Evolutionary conservation across 2,888 invertebrate genomes (phyloP), one percentile per base, ranked within the genome.

Genomic region (Eupithecia centaureata): DNA sequence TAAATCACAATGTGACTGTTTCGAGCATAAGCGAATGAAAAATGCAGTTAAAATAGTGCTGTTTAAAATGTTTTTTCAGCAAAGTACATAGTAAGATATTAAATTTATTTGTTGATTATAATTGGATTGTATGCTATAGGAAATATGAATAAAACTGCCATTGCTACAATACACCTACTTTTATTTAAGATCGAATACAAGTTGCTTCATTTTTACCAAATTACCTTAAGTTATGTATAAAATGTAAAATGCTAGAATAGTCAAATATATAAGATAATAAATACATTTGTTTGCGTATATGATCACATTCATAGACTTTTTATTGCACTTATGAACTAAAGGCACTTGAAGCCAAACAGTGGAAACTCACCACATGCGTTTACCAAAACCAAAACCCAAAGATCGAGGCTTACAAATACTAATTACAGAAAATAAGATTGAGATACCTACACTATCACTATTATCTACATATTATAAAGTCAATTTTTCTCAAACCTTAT

Each of bases 291-390:
- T 81, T 74, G 76, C 80, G 81, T 90, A 90, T 86, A 90, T 86
- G 87, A 92, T 92, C 92, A 92, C 92, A 91, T 89, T 86, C 79
- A 86, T 80, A 87, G 87, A 89, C 86, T 89, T 83, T 80, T 79
- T 86, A 87, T 88, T 86, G 85, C 82, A 82, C 84, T 87, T 89
- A 89, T 22, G 42, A 79, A 73, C 86, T 89, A 90, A 67, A 85
- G 90, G 88, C 91, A 86, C 84, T 83, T 82, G 78, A 77, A 47
- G 74, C 76, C 78, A 85, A 84, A 61, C 70, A 86, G 91, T 86
- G 90, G 82, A 92, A 92, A 89, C 92, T 85, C 92, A 92, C 92
- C 92, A 92, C 92, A 92, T 92, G 91, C 92, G 79, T 82, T 81
- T 75, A 83, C 92, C 91, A 78, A 82, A 81, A 90, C 91, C 91